Evolutionary conservation across 2,888 invertebrate genomes (phyloP).

Genomic region (Tetheella fluctuosa): DNA sequence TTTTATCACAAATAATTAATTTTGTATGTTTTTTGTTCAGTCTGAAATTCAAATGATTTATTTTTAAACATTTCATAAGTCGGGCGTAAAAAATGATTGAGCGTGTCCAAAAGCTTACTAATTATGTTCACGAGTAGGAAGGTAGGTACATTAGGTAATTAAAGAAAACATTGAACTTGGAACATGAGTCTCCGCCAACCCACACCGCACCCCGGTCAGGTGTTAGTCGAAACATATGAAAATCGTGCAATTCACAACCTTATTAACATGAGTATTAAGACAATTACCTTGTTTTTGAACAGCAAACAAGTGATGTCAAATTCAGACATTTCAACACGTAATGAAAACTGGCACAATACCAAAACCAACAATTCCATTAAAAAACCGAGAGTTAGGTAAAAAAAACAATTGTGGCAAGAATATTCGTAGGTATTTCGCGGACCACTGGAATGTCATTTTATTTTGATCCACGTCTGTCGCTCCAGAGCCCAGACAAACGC

Average conservation of each 20-base stretch:
- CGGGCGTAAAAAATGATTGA: conserved; percentile 18
- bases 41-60: conserved; percentile 13
- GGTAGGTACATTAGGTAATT: conserved; percentile 54
- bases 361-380: conserved; percentile 44
- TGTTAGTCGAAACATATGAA: conserved; percentile 22
- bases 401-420: conserved; percentile 1
- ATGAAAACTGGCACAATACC: conserved; percentile 52
- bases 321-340: conserved; percentile 38
- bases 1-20: no score
- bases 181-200: conserved; percentile 54
- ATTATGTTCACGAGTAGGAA: conserved; percentile 44
- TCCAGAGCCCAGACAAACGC: background rate
- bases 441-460: conserved; percentile 8
- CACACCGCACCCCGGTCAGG: conserved; percentile 32
- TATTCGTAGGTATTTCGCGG: background rate
- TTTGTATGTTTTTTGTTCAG: background rate
- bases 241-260: background rate
- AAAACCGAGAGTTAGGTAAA: conserved; percentile 14
- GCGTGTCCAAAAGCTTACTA: conserved; percentile 44
- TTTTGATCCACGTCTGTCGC: conserved; percentile 5
- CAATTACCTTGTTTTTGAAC: conserved; percentile 19
- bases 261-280: conserved; percentile 8
- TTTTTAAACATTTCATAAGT: conserved; percentile 16
- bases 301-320: conserved; percentile 30
- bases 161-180: conserved; percentile 76